A percentile compares a stretch with the other conserved stretches of the same genome.
Evolutionary conservation across 2,888 invertebrate genomes (phyloP).

Genomic region (Luffia ferchaultella): DNA sequence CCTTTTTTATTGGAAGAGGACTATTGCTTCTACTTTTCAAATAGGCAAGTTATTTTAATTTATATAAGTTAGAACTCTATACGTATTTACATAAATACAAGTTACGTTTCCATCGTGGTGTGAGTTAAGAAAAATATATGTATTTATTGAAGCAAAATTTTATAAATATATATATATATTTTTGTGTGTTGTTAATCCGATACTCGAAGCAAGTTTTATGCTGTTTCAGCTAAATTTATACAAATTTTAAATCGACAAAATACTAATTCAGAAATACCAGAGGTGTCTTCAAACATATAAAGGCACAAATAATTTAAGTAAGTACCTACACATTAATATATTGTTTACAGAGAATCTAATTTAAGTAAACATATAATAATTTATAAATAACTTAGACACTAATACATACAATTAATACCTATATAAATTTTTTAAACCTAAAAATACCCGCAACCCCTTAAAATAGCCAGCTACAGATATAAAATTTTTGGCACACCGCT

Average conservation of each 20-base stretch:
- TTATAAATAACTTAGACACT: slow-evolving; percentile 6
- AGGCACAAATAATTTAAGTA: no score
- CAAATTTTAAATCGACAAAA: no score
- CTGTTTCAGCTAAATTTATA: no score
- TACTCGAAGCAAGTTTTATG: no score
- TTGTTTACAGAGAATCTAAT: no score
- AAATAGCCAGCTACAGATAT: slow-evolving; percentile 28
- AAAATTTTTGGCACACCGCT: slow-evolving; percentile 47
- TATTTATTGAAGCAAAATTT: slow-evolving; percentile 19
- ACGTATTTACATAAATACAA: not conserved
- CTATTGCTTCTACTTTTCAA: not conserved
- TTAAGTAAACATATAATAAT: not conserved
- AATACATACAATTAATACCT: slow-evolving; percentile 4
- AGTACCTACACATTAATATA: no score
- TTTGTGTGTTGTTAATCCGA: not conserved
- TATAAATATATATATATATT: slow-evolving; percentile 1
- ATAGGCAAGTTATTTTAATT: not conserved
- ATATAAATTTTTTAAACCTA: no score
- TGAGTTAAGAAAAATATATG: no score
- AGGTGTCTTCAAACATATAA: no score
- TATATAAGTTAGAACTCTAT: not conserved
- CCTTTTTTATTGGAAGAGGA: not conserved
- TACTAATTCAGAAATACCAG: no score
- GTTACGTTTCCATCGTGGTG: no score
- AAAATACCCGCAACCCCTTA: slow-evolving; percentile 28